Conservation (phyloP, 2,888 invertebrate genomes). For the Drosophila paranaensis region DNA sequence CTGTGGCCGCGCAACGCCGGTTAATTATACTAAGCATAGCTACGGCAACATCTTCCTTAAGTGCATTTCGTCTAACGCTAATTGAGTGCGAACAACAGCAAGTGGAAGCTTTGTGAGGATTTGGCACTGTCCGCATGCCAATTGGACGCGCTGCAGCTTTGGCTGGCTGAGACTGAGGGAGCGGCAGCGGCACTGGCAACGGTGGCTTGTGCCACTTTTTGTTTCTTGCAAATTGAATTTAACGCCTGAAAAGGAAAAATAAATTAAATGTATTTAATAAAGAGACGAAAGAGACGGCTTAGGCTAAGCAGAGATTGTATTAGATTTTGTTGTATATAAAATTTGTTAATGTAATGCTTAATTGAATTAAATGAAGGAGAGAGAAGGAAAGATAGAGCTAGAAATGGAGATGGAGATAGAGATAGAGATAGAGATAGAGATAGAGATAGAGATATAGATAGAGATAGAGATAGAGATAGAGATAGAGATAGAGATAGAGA, state of each 20-base stretch:
- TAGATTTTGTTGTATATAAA: conserved; percentile 24
- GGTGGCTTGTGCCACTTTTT: conserved; percentile 25
- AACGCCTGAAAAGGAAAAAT: conserved; percentile 20
- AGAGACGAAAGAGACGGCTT: conserved; percentile 40
- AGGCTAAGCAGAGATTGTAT: conserved; percentile 45
- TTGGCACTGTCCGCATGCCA: conserved; percentile 27
- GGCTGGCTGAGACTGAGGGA: neutral
- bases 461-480: neutral
- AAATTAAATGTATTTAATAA: conserved; percentile 16
- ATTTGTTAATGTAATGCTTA: conserved; percentile 28
- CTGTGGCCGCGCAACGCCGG: neutral
- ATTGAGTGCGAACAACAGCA: conserved; percentile 1
- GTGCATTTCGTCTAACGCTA: conserved; percentile 12
- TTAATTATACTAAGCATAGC: neutral
- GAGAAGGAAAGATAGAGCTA: neutral
- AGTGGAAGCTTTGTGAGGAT: conserved; percentile 21
- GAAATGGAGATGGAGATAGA: neutral
- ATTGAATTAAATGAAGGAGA: conserved; percentile 2
- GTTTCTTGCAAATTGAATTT: conserved; percentile 47
- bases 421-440: neutral
- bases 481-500: neutral
- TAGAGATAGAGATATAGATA: neutral
- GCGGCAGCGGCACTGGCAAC: neutral
- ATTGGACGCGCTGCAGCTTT: conserved; percentile 48
- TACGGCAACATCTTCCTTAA: conserved; percentile 4